phyloP scores from a whole-genome alignment of 2,113 vertebrate genomes.

The Oreocharis arfaki region DNA sequence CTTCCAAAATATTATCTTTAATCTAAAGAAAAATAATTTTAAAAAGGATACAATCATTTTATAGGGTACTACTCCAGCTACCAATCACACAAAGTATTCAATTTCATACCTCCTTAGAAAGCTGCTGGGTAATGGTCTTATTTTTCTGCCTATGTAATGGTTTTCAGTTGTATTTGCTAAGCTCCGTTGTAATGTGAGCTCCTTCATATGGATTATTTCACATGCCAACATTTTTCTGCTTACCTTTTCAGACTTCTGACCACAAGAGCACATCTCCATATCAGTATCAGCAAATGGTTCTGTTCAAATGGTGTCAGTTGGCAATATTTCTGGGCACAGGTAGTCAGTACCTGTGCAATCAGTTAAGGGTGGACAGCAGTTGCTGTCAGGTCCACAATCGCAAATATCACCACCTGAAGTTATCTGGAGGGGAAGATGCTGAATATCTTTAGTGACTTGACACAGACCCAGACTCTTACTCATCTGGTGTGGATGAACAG shows the following conservation, averaged over 20 bases:
- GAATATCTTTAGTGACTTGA: neutral
- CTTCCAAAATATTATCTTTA: constrained; percentile 39
- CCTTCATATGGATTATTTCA: neutral
- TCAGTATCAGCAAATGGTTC: neutral
- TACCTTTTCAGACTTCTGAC: neutral
- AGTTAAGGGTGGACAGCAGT: neutral
- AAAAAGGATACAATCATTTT: neutral
- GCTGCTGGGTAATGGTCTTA: neutral
- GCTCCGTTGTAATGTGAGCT: neutral
- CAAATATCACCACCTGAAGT: neutral
- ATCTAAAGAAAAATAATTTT: constrained; percentile 48
- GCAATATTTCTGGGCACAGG: neutral
- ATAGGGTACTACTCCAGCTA: neutral
- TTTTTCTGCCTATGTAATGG: neutral
- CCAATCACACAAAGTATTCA: neutral
- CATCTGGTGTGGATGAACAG: neutral
- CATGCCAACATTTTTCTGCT: neutral
- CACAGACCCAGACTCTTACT: neutral
- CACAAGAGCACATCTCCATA: neutral
- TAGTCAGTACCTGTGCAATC: too few species aligned
- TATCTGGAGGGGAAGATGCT: neutral
- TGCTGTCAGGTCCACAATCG: neutral
- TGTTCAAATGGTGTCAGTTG: neutral
- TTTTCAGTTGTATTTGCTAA: neutral
- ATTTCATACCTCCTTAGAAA: neutral